Conservation (phyloP, 1,140 invertebrate genomes). For the Goniozus legneri region DNA sequence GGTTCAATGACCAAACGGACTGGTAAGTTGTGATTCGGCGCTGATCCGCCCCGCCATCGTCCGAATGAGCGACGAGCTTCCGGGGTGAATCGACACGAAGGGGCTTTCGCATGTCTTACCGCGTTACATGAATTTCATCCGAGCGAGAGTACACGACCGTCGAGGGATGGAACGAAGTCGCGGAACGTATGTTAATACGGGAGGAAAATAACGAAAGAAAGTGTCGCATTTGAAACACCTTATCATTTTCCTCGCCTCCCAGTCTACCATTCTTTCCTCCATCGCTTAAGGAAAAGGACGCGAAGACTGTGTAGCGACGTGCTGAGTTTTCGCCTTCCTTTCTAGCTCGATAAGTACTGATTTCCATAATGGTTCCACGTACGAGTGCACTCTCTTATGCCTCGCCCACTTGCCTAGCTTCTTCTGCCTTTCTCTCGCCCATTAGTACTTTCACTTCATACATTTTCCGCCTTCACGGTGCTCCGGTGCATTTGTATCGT, state of each 20-base stretch:
- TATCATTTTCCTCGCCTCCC: slow-evolving; percentile 17
- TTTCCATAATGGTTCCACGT: slow-evolving; percentile 38
- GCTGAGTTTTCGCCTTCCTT: slow-evolving; percentile 19
- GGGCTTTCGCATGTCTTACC: too few species aligned
- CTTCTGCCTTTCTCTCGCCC: slow-evolving; percentile 10
- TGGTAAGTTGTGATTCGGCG: too few species aligned
- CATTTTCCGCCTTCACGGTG: too few species aligned
- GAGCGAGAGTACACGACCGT: background rate
- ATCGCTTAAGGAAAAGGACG: slow-evolving; percentile 27
- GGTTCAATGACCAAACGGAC: too few species aligned
- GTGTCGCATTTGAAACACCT: slow-evolving; percentile 20
- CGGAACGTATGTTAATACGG: slow-evolving; percentile 18
- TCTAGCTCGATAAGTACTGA: slow-evolving; percentile 33
- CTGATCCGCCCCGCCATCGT: too few species aligned
- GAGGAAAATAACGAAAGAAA: slow-evolving; percentile 12
- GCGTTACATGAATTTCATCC: too few species aligned
- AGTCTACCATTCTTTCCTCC: background rate
- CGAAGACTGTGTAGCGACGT: slow-evolving; percentile 26
- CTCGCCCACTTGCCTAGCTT: slow-evolving; percentile 4
- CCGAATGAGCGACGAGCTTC: too few species aligned
- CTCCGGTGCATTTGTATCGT: too few species aligned
- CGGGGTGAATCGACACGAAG: too few species aligned
- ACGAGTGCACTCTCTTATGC: slow-evolving; percentile 29
- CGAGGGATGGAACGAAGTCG: background rate
- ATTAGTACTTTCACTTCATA: background rate